Base-by-base conservation (phyloP, 2,113 vertebrate genomes). In the Aegithalos caudatus region DNA sequence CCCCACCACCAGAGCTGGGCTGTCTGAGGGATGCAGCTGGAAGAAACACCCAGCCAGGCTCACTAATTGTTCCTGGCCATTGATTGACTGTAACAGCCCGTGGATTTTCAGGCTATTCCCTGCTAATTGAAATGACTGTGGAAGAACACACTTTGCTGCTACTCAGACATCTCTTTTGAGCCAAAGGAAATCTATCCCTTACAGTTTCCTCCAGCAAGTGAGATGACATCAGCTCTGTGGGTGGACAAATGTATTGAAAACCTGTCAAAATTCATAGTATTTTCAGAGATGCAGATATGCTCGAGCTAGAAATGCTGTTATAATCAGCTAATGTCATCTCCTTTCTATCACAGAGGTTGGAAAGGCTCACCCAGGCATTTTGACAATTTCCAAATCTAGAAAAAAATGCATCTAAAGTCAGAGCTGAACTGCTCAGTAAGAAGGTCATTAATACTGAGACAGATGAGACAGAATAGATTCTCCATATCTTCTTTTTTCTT, bases 201-300 rank as follows among this genome's bases (percentile, higher is more conserved):
- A 74, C 38, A 56, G 62, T 82, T 92, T 94, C 58, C 62, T 88
- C 66, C 66, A 77, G 81, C 78, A 90, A 95, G 78, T 58, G 66
- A 80, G 54, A 86, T 90, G 90, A 67, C 81, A 91, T 94, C 80
- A 89, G 90, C 62, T 90, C 87, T 66, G 94, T 95, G 80, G 94
- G 89, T 83, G 81, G 94, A 90, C 74, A 91, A 94, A 83, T 7
- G 7, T 76, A 88, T 92, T 83, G 93, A 95, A 96, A 96, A 93
- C 81, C 90, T 90, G 87, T 91, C 93, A 91, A 93, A 95, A 90
- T 92, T 51, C 57, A 57, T 85, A 73, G 81, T 85, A 70, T 77
- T 94, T 95, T 97, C 87, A 86, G 92, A 95, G 81, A 85, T 57
- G 45, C 53, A 65, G 78, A 76, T 62, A 80, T 62, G 51, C 56